These are phyloP conservation scores for Masticophis lateralis DNA, from an alignment of 2,797 vertebrate genomes.

Conservation along the genomic window DNA sequence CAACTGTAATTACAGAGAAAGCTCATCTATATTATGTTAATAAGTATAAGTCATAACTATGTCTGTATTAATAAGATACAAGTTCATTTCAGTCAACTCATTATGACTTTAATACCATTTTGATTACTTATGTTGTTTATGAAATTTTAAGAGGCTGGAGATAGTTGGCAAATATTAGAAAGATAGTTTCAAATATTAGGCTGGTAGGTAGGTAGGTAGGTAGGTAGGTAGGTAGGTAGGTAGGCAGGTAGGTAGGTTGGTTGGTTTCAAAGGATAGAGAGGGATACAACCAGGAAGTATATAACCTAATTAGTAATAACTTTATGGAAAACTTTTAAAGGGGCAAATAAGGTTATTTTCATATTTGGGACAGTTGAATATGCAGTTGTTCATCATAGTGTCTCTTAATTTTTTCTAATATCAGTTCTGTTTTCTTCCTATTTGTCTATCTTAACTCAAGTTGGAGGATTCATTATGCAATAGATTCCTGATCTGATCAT, in stretches of 20 bases:
- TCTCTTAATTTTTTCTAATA: background rate
- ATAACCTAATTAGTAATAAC: no score
- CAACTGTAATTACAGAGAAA: constrained; percentile 32
- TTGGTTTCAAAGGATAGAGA: no score
- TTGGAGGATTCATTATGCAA: background rate
- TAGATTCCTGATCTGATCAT: background rate
- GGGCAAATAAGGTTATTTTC: background rate
- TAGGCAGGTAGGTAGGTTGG: no score
- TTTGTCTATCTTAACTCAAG: background rate
- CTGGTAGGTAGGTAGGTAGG: background rate
- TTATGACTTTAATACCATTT: constrained; percentile 45
- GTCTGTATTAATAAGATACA: constrained; percentile 49
- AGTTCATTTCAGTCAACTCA: constrained; percentile 35
- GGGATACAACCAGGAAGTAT: no score
- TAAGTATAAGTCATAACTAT: constrained; percentile 25
- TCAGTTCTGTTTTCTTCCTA: background rate
- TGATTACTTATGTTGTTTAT: constrained; percentile 42
- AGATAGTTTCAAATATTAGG: background rate
- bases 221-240: no score
- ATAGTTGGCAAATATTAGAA: background rate
- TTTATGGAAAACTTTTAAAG: background rate
- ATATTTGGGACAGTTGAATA: background rate
- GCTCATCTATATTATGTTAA: constrained; percentile 37
- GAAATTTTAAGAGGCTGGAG: constrained; percentile 35
- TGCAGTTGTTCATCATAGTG: no score